Base-by-base conservation (phyloP, 2,113 vertebrate genomes). In the Platysteira castanea region DNA sequence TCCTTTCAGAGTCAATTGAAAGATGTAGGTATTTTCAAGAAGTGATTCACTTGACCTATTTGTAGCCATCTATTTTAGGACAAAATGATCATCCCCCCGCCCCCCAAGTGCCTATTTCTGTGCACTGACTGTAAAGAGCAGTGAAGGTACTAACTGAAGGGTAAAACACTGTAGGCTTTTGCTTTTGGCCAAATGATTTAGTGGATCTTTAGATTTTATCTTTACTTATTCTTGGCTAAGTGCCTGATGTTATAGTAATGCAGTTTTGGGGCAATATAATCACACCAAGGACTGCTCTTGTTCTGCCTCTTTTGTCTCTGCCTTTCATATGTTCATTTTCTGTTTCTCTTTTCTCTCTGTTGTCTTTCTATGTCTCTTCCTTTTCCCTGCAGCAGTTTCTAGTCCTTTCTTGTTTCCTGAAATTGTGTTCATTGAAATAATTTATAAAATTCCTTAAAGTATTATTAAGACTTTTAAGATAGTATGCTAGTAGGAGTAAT, bases 31-130 rank as follows among this genome's bases (percentile, higher is more conserved):
- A 65, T 90, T 94, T 90, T 70, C 78, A 93, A 87, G 39, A 94
- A 80, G 21, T 83, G 63, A 92, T 86, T 94, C 63, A 88, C 59
- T 92, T 93, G 94, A 94, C 88, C 92, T 95, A 69, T 80, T 88
- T 97, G 78, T 80, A 76, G 63, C 46, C 71, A 69, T 39, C 75
- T 92, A 77, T 93, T 95, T 94, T 74, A 85, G 54, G 31, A 88
- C 4, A 2, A 88, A 80, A 73, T 46, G 1, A 80, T 50, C 5
- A 23, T 31, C 7, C 30, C 23, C 12, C 6, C 26, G 6, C 16
- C 18, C 26, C 1, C 19, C n/a, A 79, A 46, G 10, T 77, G 42
- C 46, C 68, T 90, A 24, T 88, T 94, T 95, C 67, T 80, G 50
- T 88, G 59, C 75, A 63, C 42, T 86, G 54, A 54, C 31, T 90